Base-by-base conservation (phyloP, 2,888 invertebrate genomes). In the Calephelis perditalis region DNA sequence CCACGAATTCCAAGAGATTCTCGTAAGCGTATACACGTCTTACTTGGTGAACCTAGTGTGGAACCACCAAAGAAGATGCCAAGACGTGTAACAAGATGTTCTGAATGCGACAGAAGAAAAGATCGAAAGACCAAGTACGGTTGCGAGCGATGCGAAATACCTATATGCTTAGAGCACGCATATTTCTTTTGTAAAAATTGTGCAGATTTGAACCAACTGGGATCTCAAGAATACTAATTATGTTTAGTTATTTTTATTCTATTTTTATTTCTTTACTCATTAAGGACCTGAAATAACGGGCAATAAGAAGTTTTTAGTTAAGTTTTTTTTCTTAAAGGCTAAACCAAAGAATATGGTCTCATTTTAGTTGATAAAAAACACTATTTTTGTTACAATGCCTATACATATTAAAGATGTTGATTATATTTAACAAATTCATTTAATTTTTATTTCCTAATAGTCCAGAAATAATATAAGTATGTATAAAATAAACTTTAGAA, bases 61-160 rank as follows among this genome's bases (percentile, higher is more conserved):
- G 47, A 49, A 49, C 15, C 26, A 3, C 47, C 15, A 49, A 15
- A 15, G 47, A 45, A 44, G 44, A 46, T 56, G 55, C 10, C 45
- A 60, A 56, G 60, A 57, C 43, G 47, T 60, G 12, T 60, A 47
- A 60, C 56, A 57, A 57, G 57, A 57, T 61, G 45, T 52, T 43
- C 57, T n/a, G 40, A 47, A 36, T 56, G 57, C 60, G 56, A 45
- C n/a, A 56, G 60, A 37, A 60, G 56, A 56, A 60, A 56, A 56
- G 40, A 60, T 60, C 43, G 52, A 12, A 61, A 61, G 43, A 47
- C 49, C 37, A 47, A 47, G 57, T 56, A 56, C 52, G 36, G 56
- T 56, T 60, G 57, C 40, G 47, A 56, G 46, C 55, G 56, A 60
- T 60, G 57, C 56, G 37, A 56, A 56, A 12, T 56, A 47, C 47